These are phyloP conservation scores for Mesocentrotus franciscanus DNA, from an alignment of 53 echinoderm and acorn worm genomes.

Conservation along the genomic window DNA sequence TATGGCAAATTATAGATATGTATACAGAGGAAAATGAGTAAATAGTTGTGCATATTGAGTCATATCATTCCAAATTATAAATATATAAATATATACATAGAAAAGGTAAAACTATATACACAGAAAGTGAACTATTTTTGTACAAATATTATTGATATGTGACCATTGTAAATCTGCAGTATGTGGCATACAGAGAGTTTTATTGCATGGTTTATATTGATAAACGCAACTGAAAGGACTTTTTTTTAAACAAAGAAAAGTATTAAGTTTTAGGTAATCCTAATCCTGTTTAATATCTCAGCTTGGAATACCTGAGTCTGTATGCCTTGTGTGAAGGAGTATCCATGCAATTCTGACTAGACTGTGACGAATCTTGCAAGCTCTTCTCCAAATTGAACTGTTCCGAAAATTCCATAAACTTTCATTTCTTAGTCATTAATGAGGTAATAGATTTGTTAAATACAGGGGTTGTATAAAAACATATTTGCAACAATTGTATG, in stretches of 20 bases:
- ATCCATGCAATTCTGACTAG: neutral
- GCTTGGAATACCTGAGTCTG: neutral
- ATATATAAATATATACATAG: slow-evolving; percentile 65
- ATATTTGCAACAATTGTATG: too few species aligned
- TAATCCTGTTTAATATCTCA: neutral
- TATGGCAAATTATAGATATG: slow-evolving; percentile 41
- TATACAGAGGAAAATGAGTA: slow-evolving; percentile 2
- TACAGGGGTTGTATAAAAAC: too few species aligned
- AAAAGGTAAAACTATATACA: slow-evolving; percentile 30
- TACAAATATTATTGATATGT: slow-evolving; percentile 17
- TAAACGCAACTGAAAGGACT: neutral
- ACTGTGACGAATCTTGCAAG: too few species aligned
- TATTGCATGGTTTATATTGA: neutral
- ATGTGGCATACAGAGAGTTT: neutral
- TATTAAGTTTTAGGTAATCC: neutral
- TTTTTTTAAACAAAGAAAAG: neutral
- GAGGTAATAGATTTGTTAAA: too few species aligned
- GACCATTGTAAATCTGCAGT: neutral
- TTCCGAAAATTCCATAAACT: too few species aligned
- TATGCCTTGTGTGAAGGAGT: neutral
- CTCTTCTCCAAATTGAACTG: too few species aligned
- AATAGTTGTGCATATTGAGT: slow-evolving; percentile 45
- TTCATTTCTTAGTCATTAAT: too few species aligned
- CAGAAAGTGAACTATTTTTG: slow-evolving; percentile 58
- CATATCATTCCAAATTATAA: slow-evolving; percentile 63